A percentile compares a stretch with the other conserved stretches of the same genome.
Evolutionary conservation across 2,888 invertebrate genomes (phyloP).

Genomic region (Magallana nippona): DNA sequence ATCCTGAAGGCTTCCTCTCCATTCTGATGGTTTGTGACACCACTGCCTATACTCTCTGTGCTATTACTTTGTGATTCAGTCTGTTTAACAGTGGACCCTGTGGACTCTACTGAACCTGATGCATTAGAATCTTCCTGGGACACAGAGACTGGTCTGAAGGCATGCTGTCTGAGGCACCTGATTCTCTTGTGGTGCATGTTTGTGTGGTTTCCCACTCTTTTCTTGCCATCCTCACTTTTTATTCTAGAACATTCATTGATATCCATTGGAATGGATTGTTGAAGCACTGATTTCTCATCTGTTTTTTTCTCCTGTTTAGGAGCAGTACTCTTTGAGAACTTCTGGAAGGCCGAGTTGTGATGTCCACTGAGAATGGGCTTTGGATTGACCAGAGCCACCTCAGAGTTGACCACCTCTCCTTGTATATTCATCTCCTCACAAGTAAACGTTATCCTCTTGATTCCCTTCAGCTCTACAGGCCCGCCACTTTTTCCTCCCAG

Average conservation of each 20-base stretch:
- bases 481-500: background rate
- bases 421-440: background rate
- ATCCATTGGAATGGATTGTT: background rate
- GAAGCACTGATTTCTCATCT: background rate
- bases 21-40: background rate
- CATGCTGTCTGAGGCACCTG: background rate
- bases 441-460: conserved; percentile 23
- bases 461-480: background rate
- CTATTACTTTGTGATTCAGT: background rate
- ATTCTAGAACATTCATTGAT: background rate
- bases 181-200: background rate
- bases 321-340: background rate
- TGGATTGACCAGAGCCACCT: background rate
- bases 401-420: background rate
- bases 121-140: background rate
- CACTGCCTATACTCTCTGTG: background rate
- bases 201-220: background rate
- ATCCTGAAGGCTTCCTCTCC: background rate
- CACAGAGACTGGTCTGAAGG: background rate
- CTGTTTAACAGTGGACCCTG: background rate
- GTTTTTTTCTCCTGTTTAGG: background rate
- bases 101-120: background rate
- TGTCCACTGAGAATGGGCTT: conserved; percentile 12
- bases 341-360: conserved; percentile 14
- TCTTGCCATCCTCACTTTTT: background rate